phyloP scores from a whole-genome alignment of 1,140 invertebrate species.

The Nymphalis io region DNA sequence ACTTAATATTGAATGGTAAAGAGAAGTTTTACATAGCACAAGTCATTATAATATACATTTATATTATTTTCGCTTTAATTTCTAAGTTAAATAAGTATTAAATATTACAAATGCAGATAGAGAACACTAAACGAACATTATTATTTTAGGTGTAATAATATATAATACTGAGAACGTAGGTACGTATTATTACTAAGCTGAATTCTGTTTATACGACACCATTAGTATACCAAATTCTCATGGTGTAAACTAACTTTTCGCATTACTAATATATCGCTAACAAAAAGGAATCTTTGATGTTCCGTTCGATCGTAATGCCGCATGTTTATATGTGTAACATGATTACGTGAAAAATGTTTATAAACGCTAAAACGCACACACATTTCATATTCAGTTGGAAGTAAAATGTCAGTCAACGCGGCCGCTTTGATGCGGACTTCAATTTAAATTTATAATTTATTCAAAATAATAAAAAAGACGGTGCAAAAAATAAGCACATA shows the following conservation, averaged over 20 bases:
- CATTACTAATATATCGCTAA: slow-evolving; percentile 9
- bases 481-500: not conserved
- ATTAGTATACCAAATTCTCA: not conserved
- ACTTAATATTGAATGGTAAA: too few relatives aligned
- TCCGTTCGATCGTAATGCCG: not conserved
- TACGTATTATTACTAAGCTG: not conserved
- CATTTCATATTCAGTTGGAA: not conserved
- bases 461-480: not conserved
- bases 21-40: too few relatives aligned
- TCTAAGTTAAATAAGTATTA: too few relatives aligned
- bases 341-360: slow-evolving; percentile 27
- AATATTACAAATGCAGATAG: too few relatives aligned
- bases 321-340: slow-evolving; percentile 10
- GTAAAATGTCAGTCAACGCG: not conserved
- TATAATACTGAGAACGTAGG: not conserved
- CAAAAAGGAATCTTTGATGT: slow-evolving; percentile 20
- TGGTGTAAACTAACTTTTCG: not conserved
- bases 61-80: too few relatives aligned
- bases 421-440: not conserved
- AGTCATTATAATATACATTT: too few relatives aligned
- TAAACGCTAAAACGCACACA: not conserved
- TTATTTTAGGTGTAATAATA: not conserved
- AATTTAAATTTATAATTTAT: slow-evolving; percentile 7
- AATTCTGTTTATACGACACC: not conserved
- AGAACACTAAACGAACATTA: too few relatives aligned